Conservation (phyloP, 64 coral and sea anemone species). For the Acropora tenuis region DNA sequence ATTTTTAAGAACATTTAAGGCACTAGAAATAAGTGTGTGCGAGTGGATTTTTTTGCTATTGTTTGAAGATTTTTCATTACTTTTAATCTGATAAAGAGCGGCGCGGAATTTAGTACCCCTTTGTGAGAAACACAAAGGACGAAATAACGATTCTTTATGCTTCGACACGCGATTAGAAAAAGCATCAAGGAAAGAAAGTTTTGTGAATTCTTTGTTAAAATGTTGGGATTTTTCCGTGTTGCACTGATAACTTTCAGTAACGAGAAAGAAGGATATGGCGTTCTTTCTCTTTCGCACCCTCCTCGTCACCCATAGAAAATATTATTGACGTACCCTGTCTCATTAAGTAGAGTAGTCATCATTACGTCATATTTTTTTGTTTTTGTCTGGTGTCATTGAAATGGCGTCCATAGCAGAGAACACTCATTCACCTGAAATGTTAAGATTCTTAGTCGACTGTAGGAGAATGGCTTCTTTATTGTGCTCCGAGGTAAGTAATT, state of each 20-base stretch:
- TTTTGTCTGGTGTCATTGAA: background rate
- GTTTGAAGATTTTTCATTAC: background rate
- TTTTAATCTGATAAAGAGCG: background rate
- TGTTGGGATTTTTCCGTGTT: background rate
- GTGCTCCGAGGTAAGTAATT: conserved; percentile 25
- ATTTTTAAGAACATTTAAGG: background rate
- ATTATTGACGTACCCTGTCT: conserved; percentile 8
- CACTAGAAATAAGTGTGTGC: background rate
- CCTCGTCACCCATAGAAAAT: background rate
- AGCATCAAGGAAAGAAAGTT: background rate
- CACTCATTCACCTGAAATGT: background rate
- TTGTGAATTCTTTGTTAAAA: background rate
- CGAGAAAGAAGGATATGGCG: too few species aligned
- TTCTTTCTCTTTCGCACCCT: background rate
- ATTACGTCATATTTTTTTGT: conserved; percentile 15
- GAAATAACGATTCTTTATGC: background rate
- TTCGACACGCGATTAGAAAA: background rate
- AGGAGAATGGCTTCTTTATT: background rate
- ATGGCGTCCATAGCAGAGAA: background rate
- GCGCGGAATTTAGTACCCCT: background rate
- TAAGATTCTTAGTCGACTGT: background rate
- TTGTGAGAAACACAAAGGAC: background rate
- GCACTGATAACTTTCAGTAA: background rate
- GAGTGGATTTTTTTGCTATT: background rate
- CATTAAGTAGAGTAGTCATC: background rate